A percentile compares a stretch with the other conserved stretches of the same genome.
These are phyloP conservation scores for Geotria australis DNA, from an alignment of 2,797 vertebrate species.

Conservation along the genomic window DNA sequence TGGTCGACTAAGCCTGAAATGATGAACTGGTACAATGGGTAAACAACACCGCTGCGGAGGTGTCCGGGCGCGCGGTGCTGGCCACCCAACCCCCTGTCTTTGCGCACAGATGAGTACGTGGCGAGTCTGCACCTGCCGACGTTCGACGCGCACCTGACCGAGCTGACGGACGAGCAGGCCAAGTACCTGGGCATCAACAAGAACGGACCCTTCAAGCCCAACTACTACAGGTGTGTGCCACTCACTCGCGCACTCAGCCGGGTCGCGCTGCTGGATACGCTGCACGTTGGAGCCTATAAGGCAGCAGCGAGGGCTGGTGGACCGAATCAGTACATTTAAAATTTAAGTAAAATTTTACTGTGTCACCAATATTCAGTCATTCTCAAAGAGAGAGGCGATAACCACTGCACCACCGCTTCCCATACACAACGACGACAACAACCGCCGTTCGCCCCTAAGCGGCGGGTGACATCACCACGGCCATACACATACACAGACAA, in stretches of 20 bases:
- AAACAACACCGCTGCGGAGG: too few species aligned
- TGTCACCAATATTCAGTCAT: too few species aligned
- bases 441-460: too few species aligned
- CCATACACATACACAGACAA: too few species aligned
- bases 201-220: constrained; percentile 93
- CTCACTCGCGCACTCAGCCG: background rate
- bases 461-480: too few species aligned
- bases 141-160: constrained; percentile 80
- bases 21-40: too few species aligned
- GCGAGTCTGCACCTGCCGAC: constrained; percentile 91
- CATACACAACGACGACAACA: too few species aligned
- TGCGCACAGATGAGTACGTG: constrained; percentile 53
- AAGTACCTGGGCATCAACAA: constrained; percentile 95
- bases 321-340: background rate
- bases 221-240: constrained; percentile 58
- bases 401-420: too few species aligned
- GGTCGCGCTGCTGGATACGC: background rate
- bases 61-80: background rate
- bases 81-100: background rate
- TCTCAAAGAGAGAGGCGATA: too few species aligned
- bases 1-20: too few species aligned
- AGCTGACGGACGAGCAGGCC: constrained; percentile 72
- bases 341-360: too few species aligned
- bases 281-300: too few species aligned
- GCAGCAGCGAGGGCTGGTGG: background rate